These are phyloP conservation scores for Bambusicola thoracicus DNA, from an alignment of 2,113 vertebrate genomes.

Conservation along the genomic window DNA sequence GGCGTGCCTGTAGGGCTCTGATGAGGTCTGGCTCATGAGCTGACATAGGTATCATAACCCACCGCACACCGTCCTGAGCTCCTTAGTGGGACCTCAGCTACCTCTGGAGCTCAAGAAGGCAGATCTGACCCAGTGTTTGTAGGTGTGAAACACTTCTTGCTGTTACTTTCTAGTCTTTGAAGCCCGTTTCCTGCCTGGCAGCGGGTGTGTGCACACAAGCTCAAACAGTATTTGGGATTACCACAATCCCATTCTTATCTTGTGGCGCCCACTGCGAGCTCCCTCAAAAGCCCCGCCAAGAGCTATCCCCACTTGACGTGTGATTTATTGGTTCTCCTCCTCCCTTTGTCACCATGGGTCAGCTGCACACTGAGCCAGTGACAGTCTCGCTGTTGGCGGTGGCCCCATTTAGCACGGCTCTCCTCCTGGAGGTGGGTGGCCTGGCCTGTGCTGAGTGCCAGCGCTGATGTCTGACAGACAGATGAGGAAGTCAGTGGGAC, in stretches of 20 bases:
- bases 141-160: not conserved
- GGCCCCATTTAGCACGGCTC: not conserved
- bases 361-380: conserved; percentile 8
- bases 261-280: not conserved
- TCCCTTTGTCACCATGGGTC: not conserved
- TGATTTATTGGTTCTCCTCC: conserved; percentile 10
- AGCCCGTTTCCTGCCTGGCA: not conserved
- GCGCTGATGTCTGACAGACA: conserved; percentile 6
- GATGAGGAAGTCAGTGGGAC: not conserved
- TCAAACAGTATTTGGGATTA: not conserved
- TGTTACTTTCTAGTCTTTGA: not conserved
- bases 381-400: conserved; percentile 23
- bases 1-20: not conserved
- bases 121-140: not conserved
- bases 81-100: not conserved
- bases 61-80: not conserved
- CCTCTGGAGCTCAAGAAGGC: not conserved
- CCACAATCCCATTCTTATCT: not conserved
- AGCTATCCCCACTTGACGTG: not conserved
- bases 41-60: not conserved
- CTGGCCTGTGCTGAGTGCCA: not conserved
- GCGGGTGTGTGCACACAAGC: rapidly evolving
- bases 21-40: not conserved
- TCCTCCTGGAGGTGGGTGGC: not conserved
- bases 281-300: rapidly evolving